phyloP scores from a whole-genome alignment of 23 tunicate genomes.

The Clavelina lepadiformis region DNA sequence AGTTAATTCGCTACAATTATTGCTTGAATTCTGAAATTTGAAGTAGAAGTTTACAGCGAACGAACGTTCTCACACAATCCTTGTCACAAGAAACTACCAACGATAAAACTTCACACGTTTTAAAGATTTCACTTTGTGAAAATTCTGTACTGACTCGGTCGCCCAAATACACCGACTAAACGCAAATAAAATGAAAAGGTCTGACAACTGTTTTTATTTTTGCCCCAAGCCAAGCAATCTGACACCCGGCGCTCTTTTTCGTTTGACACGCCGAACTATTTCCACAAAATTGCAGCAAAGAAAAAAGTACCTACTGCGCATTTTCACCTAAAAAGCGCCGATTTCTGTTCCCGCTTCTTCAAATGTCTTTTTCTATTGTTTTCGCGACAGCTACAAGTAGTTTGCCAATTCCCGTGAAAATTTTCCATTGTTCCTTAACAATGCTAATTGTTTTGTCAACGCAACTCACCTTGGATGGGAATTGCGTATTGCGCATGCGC shows the following conservation, averaged over 20 bases:
- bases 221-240: background rate
- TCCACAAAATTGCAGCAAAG: background rate
- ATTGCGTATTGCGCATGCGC: conserved; percentile 77
- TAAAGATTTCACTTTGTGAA: too few relatives aligned
- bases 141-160: too few relatives aligned
- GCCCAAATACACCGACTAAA: too few relatives aligned
- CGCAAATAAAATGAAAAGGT: too few relatives aligned
- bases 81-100: too few relatives aligned
- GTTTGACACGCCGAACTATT: background rate
- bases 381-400: background rate
- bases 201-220: too few relatives aligned
- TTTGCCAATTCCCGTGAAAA: background rate
- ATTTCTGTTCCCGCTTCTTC: too few relatives aligned
- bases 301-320: background rate
- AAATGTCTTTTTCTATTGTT: conserved; percentile 3
- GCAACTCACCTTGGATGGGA: conserved; percentile 65
- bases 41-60: too few relatives aligned
- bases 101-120: too few relatives aligned
- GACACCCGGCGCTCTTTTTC: background rate
- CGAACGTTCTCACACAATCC: too few relatives aligned
- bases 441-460: background rate
- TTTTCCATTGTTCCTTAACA: conserved; percentile 25
- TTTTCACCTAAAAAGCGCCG: background rate
- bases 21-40: too few relatives aligned
- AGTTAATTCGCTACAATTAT: too few relatives aligned